These are phyloP conservation scores for Callocephalon fimbriatum DNA, from an alignment of 2,113 vertebrate genomes.

Conservation along the genomic window DNA sequence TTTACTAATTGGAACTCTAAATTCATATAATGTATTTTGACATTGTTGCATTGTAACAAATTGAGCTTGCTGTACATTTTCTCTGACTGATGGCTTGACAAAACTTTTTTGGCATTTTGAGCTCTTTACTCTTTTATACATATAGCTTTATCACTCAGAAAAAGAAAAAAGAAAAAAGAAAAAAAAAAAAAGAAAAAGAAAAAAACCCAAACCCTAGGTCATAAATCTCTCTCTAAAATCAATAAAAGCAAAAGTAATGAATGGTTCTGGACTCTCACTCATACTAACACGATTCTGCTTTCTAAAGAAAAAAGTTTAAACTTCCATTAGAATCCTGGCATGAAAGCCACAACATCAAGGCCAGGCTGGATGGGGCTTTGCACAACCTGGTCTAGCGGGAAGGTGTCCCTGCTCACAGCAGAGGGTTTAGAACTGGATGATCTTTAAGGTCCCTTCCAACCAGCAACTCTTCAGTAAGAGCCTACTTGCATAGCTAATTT, in stretches of 20 bases:
- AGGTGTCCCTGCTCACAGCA: background rate
- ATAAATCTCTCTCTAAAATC: slow-evolving; percentile 34
- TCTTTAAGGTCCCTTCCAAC: background rate
- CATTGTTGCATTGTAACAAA: background rate
- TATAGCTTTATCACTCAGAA: background rate
- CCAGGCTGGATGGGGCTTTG: background rate
- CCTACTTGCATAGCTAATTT: background rate
- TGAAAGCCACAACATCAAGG: background rate
- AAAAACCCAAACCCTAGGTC: background rate
- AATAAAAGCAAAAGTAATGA: slow-evolving; percentile 29
- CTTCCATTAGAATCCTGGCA: background rate
- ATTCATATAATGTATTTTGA: background rate
- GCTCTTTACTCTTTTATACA: background rate
- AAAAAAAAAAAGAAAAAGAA: background rate
- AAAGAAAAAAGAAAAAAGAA: background rate
- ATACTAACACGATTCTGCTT: background rate
- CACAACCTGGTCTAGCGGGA: background rate
- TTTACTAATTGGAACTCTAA: background rate
- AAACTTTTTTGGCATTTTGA: slow-evolving; percentile 25
- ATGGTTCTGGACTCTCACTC: background rate
- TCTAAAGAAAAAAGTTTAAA: background rate
- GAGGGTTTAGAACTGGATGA: background rate
- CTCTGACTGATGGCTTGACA: background rate
- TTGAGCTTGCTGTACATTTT: background rate
- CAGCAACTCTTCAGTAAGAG: background rate